A percentile compares a stretch with the other conserved stretches of the same genome.
phyloP scores from a whole-genome alignment of 2,113 vertebrate species.

The Nothobranchius furzeri region DNA sequence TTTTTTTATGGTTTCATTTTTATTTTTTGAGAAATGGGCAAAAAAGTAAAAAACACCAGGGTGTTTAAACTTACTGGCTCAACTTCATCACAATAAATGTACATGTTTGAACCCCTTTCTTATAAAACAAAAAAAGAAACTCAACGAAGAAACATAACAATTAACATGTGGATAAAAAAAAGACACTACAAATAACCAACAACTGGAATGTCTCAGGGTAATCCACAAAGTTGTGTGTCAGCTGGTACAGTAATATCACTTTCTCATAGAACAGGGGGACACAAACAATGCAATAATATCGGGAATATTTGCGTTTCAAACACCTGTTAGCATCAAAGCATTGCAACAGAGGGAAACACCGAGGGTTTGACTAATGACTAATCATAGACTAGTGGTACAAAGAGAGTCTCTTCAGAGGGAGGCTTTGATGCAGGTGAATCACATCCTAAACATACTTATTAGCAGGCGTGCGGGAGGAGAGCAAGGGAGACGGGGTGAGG shows the following conservation, averaged over 20 bases:
- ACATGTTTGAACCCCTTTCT: no score
- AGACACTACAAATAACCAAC: no score
- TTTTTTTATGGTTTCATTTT: no score
- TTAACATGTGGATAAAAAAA: no score
- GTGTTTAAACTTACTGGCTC: no score
- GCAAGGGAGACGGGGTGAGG: slow-evolving; percentile 33
- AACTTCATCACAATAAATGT: no score
- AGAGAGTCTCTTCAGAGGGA: slow-evolving; percentile 59
- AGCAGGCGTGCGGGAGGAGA: slow-evolving; percentile 44
- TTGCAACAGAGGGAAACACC: slow-evolving; percentile 31
- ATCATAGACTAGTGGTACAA: slow-evolving; percentile 63
- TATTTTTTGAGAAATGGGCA: no score
- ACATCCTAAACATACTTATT: slow-evolving; percentile 74
- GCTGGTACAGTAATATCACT: not conserved
- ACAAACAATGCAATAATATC: slow-evolving; percentile 16
- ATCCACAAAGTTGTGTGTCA: slow-evolving; percentile 1
- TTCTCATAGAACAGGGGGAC: slow-evolving; percentile 13
- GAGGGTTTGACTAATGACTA: slow-evolving; percentile 66
- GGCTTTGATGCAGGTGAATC: slow-evolving; percentile 76
- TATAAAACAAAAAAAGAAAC: no score
- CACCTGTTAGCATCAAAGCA: slow-evolving; percentile 66
- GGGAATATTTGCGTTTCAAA: slow-evolving; percentile 53
- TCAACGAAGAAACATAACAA: no score
- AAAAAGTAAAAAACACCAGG: no score
- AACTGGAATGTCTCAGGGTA: not conserved